phyloP scores from a whole-genome alignment of 2,113 vertebrate genomes.

The Hiodon alosoides region DNA sequence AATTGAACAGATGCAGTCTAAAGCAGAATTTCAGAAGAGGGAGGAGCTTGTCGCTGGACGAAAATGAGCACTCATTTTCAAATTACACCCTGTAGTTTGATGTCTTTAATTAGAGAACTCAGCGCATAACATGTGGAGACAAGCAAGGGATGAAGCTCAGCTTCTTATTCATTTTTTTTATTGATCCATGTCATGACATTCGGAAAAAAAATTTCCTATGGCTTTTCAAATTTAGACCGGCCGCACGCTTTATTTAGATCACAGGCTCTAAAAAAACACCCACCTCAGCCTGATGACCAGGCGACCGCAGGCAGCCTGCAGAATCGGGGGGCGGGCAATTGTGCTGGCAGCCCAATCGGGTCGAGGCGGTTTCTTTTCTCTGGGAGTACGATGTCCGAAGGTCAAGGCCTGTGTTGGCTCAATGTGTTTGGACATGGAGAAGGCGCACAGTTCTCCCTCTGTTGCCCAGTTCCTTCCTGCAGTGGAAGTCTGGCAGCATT shows the following conservation, averaged over 20 bases:
- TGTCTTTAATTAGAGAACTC: conserved; percentile 28
- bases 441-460: too few relatives aligned
- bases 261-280: conserved; percentile 30
- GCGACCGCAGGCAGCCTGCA: background rate
- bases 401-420: too few relatives aligned
- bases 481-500: too few relatives aligned
- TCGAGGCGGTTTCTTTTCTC: background rate
- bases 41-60: background rate
- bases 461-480: too few relatives aligned
- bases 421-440: too few relatives aligned
- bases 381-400: too few relatives aligned
- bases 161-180: conserved; percentile 30
- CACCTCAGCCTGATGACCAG: conserved; percentile 1
- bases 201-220: background rate
- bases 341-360: conserved; percentile 6
- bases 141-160: conserved; percentile 24
- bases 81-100: conserved; percentile 41
- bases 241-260: conserved; percentile 35
- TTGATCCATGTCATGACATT: conserved; percentile 25
- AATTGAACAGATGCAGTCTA: too few relatives aligned
- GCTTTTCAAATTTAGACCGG: conserved; percentile 17
- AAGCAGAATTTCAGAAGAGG: conserved; percentile 15
- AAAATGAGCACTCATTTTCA: conserved; percentile 19
- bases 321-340: background rate
- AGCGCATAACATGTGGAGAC: conserved; percentile 33